These are phyloP conservation scores for Pollenia griseotomentosa DNA, from an alignment of 2,888 invertebrate genomes.

Conservation along the genomic window DNA sequence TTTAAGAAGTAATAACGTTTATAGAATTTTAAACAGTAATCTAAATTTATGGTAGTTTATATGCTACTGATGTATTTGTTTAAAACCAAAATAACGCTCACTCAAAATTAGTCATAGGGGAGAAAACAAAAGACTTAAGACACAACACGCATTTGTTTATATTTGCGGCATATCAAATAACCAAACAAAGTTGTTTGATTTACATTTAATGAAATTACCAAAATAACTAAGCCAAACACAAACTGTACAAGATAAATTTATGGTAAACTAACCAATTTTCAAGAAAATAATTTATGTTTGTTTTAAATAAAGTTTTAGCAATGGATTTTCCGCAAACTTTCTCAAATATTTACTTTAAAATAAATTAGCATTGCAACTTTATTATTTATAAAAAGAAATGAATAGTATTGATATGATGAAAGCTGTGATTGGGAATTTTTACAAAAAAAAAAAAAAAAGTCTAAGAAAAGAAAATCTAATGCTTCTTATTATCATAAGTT, in stretches of 20 bases:
- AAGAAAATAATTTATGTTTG: not conserved
- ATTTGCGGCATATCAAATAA: conserved; percentile 8
- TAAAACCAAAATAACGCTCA: conserved; percentile 23
- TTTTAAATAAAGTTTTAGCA: too few species aligned
- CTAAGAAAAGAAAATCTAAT: too few species aligned
- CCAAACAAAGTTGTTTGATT: not conserved
- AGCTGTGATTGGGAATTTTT: too few species aligned
- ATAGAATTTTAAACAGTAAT: conserved; percentile 58
- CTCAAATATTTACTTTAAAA: too few species aligned
- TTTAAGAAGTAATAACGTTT: conserved; percentile 23
- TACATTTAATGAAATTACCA: not conserved
- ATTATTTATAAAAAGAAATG: too few species aligned
- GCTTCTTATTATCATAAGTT: too few species aligned
- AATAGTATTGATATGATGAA: too few species aligned
- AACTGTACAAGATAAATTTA: not conserved
- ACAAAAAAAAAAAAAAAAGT: too few species aligned
- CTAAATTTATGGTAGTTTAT: not conserved
- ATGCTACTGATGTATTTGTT: not conserved
- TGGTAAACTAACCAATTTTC: conserved; percentile 18
- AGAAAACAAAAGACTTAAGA: conserved; percentile 48
- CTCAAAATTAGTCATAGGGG: conserved; percentile 34
- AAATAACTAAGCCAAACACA: not conserved
- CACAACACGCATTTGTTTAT: not conserved
- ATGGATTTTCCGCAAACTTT: too few species aligned
- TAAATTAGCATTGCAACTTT: too few species aligned